Base-by-base conservation (phyloP, 2,113 vertebrate genomes). In the Periophthalmodon schlosseri region DNA sequence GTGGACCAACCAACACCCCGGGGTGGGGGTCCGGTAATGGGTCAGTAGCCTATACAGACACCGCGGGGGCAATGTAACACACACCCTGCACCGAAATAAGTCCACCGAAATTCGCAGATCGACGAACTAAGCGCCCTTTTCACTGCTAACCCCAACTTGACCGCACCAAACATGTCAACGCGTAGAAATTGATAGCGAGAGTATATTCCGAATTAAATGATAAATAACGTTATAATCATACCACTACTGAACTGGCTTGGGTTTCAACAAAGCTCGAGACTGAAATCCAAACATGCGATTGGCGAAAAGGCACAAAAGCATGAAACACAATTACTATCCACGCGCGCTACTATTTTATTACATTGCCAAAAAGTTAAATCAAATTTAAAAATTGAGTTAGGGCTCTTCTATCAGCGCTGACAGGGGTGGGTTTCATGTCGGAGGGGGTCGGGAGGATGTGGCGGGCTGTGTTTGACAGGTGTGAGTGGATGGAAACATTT, bases 41-140 rank as follows among this genome's bases (percentile, higher is more conserved):
- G 88, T 88, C 91, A 90, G 78, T 75, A 83, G 81, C 66, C 80
- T 67, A 72, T 73, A 83, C 87, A 87, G 84, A 89, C 84, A 86
- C 82, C 60, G 54, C 87, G 84, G 84, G 84, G 82, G 89, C 84
- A 78, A 84, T 91, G 91, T 92, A 91, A 91, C 84, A 34, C 83
- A 90, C 77, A 92, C 87, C 83, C 77, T 15, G 46, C 76, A 76
- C 12, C 80, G 79, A 80, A 83, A 85, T 8, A 75, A 75, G 82
- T 84, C 83, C 81, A 58, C 77, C 20, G 86, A 82, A 88, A 75
- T 68, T 64, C 63, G 69, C 64, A 84, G 1, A 83, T 81, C 52
- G 63, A 84, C 83, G 87, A 73, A 83, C 78, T 82, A 67, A 83
- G 78, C 75, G 11, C 68, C 21, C 78, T 85, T 87, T 91, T 87